Evolutionary conservation across 2,888 invertebrate genomes (phyloP).

Genomic region (Melanotus villosus): DNA sequence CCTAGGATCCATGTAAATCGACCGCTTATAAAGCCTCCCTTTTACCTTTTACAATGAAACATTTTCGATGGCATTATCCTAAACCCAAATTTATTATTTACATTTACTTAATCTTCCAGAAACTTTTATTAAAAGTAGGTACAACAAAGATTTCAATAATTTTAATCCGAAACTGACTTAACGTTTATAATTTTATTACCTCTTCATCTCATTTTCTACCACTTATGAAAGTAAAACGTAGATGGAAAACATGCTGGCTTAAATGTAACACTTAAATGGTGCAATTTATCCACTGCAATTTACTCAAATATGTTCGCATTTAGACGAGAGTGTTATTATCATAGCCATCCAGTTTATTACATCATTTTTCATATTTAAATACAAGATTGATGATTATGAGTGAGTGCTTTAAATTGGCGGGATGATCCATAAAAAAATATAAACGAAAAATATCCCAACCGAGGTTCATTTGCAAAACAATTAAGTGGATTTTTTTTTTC

Average conservation of each 20-base stretch:
- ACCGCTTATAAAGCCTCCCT: background rate
- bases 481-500: no score
- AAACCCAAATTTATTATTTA: background rate
- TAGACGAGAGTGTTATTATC: background rate
- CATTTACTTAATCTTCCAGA: no score
- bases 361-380: background rate
- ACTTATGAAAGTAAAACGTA: background rate
- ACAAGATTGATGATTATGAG: no score
- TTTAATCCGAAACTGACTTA: no score
- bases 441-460: no score
- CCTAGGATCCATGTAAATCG: conserved; percentile 10
- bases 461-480: no score
- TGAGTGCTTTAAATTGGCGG: no score
- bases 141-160: no score
- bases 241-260: background rate
- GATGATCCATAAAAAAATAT: no score
- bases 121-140: no score
- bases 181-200: no score
- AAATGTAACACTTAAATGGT: background rate
- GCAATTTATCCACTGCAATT: background rate
- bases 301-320: background rate
- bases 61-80: background rate
- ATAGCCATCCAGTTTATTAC: background rate
- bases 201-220: no score
- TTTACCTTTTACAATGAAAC: background rate